phyloP scores from a whole-genome alignment of 1,140 invertebrate genomes.

The Drosophila erecta region DNA sequence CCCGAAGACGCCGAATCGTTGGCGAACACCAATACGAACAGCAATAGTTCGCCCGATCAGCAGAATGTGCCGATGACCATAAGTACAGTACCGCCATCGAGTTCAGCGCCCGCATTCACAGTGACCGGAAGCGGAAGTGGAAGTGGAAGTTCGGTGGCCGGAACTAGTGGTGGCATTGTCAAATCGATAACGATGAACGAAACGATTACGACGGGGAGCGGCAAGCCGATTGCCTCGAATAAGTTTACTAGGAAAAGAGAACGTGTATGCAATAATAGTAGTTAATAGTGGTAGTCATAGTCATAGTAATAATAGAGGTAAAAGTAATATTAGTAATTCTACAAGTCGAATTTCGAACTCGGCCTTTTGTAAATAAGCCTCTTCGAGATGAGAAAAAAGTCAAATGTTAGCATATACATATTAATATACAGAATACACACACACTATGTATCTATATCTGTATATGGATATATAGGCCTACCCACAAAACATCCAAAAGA shows the following conservation, averaged over 20 bases:
- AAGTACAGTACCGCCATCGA: conserved; percentile 25
- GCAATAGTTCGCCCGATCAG: conserved; percentile 47
- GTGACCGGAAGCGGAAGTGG: neutral
- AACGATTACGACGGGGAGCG: conserved; percentile 37
- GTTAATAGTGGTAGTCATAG: conserved; percentile 70
- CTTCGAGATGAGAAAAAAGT: conserved; percentile 77
- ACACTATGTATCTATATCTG: conserved; percentile 8
- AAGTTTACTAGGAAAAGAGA: conserved; percentile 84
- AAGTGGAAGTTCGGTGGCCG: neutral
- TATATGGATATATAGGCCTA: conserved; percentile 12
- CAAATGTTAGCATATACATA: conserved; percentile 73
- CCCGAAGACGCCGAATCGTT: conserved; percentile 62
- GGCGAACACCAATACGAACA: conserved; percentile 45
- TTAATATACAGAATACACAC: conserved; percentile 5
- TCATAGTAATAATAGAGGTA: conserved; percentile 63
- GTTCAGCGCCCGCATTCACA: conserved; percentile 20
- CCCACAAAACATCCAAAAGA: conserved; percentile 10
- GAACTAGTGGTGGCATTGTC: conserved; percentile 18
- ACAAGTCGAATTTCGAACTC: conserved; percentile 80
- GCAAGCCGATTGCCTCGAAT: conserved; percentile 46
- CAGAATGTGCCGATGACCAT: conserved; percentile 11
- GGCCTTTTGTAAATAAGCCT: conserved; percentile 82
- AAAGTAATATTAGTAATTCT: conserved; percentile 81
- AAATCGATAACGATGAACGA: conserved; percentile 26
- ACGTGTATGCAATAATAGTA: conserved; percentile 84